phyloP scores from a whole-genome alignment of 2,888 invertebrate species.

The Serripes groenlandicus region DNA sequence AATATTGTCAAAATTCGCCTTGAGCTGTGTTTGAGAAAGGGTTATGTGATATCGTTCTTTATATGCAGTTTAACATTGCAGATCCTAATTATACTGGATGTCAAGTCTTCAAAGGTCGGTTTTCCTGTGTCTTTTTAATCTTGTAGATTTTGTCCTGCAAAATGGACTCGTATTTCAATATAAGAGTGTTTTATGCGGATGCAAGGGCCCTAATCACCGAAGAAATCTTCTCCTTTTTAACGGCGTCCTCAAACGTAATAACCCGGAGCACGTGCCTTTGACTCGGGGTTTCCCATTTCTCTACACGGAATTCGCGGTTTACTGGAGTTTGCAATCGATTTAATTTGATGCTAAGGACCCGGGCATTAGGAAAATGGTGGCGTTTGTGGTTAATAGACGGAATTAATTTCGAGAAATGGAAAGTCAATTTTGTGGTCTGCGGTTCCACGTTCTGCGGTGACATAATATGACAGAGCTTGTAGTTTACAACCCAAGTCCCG shows the following conservation, averaged over 20 bases:
- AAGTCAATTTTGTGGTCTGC: slow-evolving; percentile 41
- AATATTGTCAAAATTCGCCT: too few relatives aligned
- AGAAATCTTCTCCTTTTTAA: not conserved
- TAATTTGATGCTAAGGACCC: slow-evolving; percentile 10
- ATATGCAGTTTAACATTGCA: too few relatives aligned
- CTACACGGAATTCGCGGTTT: not conserved
- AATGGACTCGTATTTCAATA: too few relatives aligned
- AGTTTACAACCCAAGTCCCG: not conserved
- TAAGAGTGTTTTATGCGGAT: too few relatives aligned
- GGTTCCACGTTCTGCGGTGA: not conserved
- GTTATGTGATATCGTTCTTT: too few relatives aligned
- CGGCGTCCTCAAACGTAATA: not conserved
- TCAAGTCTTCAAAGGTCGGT: too few relatives aligned
- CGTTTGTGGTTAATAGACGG: slow-evolving; percentile 15
- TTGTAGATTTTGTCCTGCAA: too few relatives aligned
- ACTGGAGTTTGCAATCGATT: slow-evolving; percentile 11
- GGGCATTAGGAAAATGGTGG: not conserved
- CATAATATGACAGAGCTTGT: not conserved
- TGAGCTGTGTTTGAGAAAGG: too few relatives aligned
- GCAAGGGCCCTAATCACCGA: not conserved
- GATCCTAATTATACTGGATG: too few relatives aligned
- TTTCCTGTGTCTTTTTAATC: too few relatives aligned
- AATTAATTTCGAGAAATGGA: slow-evolving; percentile 47
- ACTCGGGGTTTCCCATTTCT: slow-evolving; percentile 11
- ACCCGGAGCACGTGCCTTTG: slow-evolving; percentile 8